Percentiles rank a stretch among this genome's conserved stretches.
phyloP scores from a whole-genome alignment of 2,113 vertebrate genomes.

The Sterna hirundo region DNA sequence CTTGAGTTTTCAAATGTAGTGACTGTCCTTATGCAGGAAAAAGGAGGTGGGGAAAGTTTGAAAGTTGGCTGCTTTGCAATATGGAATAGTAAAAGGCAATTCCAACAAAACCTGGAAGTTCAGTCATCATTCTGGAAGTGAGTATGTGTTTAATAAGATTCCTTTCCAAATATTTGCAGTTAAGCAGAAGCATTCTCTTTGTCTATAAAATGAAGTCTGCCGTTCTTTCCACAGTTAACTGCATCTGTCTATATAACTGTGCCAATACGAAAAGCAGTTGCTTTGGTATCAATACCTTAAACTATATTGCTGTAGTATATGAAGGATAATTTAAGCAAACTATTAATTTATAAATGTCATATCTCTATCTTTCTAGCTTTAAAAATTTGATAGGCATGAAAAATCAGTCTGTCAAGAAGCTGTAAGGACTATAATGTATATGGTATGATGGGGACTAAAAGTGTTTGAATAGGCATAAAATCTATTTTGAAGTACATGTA shows the following conservation, averaged over 20 bases:
- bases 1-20: not conserved
- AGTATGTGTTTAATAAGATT: constrained; percentile 66
- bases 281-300: not conserved
- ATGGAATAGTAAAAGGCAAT: not conserved
- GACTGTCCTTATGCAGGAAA: not conserved
- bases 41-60: not conserved
- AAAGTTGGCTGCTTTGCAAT: constrained; percentile 10
- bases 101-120: constrained; percentile 67
- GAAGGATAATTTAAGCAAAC: not conserved
- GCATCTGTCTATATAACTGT: not conserved
- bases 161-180: constrained; percentile 65
- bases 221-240: not conserved
- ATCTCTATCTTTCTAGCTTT: not conserved
- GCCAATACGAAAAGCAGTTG: not conserved
- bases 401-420: not conserved
- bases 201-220: not conserved
- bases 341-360: not conserved
- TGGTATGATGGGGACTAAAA: not conserved
- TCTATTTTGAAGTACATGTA: not conserved
- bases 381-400: not conserved
- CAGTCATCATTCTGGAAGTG: constrained; percentile 53
- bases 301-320: not conserved
- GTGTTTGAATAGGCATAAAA: not conserved
- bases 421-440: not conserved
- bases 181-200: not conserved